These are phyloP conservation scores for Melanitta fusca DNA, from an alignment of 2,797 vertebrate species.

Conservation along the genomic window DNA sequence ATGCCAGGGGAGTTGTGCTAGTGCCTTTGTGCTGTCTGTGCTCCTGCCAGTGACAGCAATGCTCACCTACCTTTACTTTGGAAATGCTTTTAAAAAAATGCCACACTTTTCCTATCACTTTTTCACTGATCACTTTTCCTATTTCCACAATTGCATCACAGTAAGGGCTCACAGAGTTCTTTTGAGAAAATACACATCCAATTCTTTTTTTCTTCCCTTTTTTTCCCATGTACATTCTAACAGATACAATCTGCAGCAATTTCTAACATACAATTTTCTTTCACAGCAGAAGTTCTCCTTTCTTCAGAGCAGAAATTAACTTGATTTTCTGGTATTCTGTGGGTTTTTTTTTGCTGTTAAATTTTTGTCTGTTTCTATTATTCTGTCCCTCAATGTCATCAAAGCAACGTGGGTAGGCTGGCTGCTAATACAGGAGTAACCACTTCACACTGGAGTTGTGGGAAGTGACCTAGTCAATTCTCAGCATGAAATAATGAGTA, in stretches of 20 bases:
- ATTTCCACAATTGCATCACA: background rate
- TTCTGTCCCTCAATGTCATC: background rate
- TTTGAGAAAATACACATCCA: background rate
- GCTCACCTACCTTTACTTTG: background rate
- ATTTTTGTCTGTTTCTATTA: conserved; percentile 5
- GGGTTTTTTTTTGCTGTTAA: background rate
- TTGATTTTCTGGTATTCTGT: background rate
- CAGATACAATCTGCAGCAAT: background rate
- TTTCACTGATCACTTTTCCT: background rate
- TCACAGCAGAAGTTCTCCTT: background rate
- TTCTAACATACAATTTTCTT: background rate
- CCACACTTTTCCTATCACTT: background rate
- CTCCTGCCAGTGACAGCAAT: background rate
- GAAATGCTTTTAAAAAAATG: background rate
- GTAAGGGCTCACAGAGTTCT: background rate
- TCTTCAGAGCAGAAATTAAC: background rate
- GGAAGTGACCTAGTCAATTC: background rate
- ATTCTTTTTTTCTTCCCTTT: background rate
- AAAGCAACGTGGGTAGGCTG: background rate
- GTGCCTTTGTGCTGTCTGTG: background rate
- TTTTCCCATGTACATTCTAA: background rate
- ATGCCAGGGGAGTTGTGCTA: background rate
- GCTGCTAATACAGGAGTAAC: background rate
- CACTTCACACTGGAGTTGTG: background rate
- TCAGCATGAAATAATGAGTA: conserved; percentile 28